Conservation (phyloP, 2,797 vertebrate genomes). For the Sebastes oblongus region DNA sequence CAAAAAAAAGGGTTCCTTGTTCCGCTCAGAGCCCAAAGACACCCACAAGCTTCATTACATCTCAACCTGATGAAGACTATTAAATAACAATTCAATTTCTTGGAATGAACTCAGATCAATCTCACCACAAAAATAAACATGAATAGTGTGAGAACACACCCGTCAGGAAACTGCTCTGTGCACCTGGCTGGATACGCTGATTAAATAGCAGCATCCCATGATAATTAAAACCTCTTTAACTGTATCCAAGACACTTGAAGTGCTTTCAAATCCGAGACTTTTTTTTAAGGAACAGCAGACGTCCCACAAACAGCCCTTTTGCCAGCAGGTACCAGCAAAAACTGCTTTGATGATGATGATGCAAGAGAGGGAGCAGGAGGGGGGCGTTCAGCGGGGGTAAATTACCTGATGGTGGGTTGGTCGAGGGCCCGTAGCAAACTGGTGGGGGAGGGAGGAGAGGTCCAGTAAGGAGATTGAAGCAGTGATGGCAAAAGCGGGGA, state of each 20-base stretch:
- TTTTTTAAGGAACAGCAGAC: constrained; percentile 37
- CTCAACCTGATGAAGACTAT: constrained; percentile 3
- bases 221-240: constrained; percentile 41
- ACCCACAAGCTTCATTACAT: neutral
- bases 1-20: neutral
- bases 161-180: neutral
- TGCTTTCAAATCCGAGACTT: constrained; percentile 8
- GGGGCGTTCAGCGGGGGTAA: constrained; percentile 57
- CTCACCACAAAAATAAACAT: constrained; percentile 27
- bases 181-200: constrained; percentile 18
- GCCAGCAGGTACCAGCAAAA: constrained; percentile 53
- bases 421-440: constrained; percentile 99
- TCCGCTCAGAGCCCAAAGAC: neutral
- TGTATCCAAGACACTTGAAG: constrained; percentile 23
- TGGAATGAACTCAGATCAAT: constrained; percentile 1
- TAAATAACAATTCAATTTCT: neutral
- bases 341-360: constrained; percentile 60
- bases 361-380: constrained; percentile 56
- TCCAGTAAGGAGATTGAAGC: constrained; percentile 80
- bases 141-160: neutral
- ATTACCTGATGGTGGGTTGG: constrained; percentile 99
- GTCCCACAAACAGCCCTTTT: constrained; percentile 30
- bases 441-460: constrained; percentile 77
- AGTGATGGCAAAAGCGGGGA: constrained; percentile 86
- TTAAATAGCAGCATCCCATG: neutral